Evolutionary conservation across 53 echinoderm and acorn worm genomes (phyloP).

Genomic region (Temnopleurus reevesii): DNA sequence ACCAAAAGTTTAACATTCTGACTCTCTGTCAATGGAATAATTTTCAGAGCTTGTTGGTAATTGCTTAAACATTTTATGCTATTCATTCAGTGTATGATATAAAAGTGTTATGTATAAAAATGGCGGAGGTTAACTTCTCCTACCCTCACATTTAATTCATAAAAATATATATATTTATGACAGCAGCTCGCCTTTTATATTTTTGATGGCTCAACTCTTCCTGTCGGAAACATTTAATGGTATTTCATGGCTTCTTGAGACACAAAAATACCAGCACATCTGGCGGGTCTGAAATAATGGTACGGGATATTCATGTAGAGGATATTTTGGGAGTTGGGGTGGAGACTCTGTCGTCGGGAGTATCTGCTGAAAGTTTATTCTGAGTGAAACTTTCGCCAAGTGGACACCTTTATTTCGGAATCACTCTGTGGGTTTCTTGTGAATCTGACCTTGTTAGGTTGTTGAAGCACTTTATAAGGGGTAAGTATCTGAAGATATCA

Average conservation of each 20-base stretch:
- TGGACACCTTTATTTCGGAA: not conserved
- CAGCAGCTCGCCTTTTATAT: not conserved
- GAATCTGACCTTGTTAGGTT: not conserved
- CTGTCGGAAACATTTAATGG: not conserved
- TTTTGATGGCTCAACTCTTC: conserved; percentile 3
- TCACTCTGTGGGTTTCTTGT: not conserved
- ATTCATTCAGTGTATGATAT: too few relatives aligned
- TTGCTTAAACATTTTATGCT: too few relatives aligned
- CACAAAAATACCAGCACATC: not conserved
- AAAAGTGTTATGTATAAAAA: too few relatives aligned
- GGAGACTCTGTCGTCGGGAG: not conserved
- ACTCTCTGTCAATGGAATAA: too few relatives aligned
- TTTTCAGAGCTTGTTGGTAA: too few relatives aligned
- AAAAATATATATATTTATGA: not conserved
- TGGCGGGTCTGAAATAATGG: not conserved
- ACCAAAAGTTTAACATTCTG: too few relatives aligned
- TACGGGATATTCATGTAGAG: conserved; percentile 17
- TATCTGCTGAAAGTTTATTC: not conserved
- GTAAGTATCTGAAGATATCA: too few relatives aligned
- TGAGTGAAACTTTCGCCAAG: not conserved
- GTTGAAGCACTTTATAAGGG: not conserved
- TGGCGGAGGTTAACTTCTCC: too few relatives aligned
- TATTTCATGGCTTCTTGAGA: not conserved
- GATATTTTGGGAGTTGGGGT: not conserved
- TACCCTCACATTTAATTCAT: conserved; percentile 25